phyloP scores from a whole-genome alignment of 2,888 invertebrate species.

The Bedellia somnulentella region DNA sequence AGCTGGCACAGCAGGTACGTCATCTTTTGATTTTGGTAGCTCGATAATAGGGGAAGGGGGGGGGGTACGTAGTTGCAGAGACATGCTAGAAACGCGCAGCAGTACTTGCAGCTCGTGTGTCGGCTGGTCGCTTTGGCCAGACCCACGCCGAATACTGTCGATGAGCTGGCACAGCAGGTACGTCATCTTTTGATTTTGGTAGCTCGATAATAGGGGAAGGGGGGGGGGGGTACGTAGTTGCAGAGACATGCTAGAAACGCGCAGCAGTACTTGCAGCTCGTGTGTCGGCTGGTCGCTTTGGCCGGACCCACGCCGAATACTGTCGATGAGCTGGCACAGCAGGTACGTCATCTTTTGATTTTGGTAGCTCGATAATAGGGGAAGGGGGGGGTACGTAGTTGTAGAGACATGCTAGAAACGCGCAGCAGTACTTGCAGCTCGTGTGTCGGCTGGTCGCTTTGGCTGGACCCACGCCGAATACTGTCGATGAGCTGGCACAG shows the following conservation, averaged over 20 bases:
- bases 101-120: conserved; percentile 75
- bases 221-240: conserved; percentile 24
- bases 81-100: conserved; percentile 73
- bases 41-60: too few species aligned
- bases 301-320: conserved; percentile 73
- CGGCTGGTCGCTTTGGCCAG: conserved; percentile 70
- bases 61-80: conserved; percentile 30
- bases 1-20: conserved; percentile 33
- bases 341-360: too few species aligned
- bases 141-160: conserved; percentile 69
- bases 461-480: conserved; percentile 70
- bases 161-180: conserved; percentile 47
- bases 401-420: conserved; percentile 66
- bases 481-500: conserved; percentile 56
- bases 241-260: conserved; percentile 69
- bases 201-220: too few species aligned
- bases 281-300: conserved; percentile 69
- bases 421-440: conserved; percentile 77
- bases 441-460: conserved; percentile 69
- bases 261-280: conserved; percentile 75
- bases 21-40: too few species aligned
- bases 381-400: conserved; percentile 26
- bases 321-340: conserved; percentile 49
- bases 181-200: too few species aligned
- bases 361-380: too few species aligned